Conservation (phyloP, 2,113 vertebrate species). For the Coregonus clupeaformis region DNA sequence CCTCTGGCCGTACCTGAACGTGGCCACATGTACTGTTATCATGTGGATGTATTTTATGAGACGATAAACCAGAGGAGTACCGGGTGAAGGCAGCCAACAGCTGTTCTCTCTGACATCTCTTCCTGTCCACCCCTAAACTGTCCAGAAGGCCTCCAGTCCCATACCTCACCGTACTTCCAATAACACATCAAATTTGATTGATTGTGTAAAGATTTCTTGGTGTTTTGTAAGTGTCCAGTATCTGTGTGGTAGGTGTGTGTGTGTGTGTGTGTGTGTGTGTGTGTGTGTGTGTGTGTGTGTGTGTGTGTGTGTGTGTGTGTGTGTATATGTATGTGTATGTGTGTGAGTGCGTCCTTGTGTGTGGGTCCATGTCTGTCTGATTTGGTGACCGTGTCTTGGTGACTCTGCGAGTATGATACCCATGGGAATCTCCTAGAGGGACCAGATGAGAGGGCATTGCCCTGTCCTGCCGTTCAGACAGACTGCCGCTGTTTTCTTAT, state of each 20-base stretch:
- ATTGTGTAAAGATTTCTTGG: too few species aligned
- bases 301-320: too few species aligned
- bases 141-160: neutral
- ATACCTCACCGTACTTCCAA: neutral
- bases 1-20: neutral
- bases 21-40: slow-evolving; percentile 8
- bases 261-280: neutral
- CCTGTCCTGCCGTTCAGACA: slow-evolving; percentile 47
- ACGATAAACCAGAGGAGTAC: neutral
- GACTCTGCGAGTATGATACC: slow-evolving; percentile 50
- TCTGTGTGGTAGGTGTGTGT: slow-evolving; percentile 6
- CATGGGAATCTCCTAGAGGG: slow-evolving; percentile 48
- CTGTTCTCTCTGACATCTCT: slow-evolving; percentile 12
- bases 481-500: slow-evolving; percentile 54
- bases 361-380: neutral
- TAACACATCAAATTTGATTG: too few species aligned
- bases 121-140: neutral
- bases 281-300: too few species aligned
- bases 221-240: neutral
- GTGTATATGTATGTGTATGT: too few species aligned
- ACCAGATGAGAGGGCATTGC: slow-evolving; percentile 47
- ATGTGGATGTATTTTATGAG: slow-evolving; percentile 17
- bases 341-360: too few species aligned
- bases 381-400: slow-evolving; percentile 19
- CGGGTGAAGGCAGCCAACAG: neutral